Base-by-base conservation (phyloP, 2,888 invertebrate genomes). In the Nomada goodeniana region DNA sequence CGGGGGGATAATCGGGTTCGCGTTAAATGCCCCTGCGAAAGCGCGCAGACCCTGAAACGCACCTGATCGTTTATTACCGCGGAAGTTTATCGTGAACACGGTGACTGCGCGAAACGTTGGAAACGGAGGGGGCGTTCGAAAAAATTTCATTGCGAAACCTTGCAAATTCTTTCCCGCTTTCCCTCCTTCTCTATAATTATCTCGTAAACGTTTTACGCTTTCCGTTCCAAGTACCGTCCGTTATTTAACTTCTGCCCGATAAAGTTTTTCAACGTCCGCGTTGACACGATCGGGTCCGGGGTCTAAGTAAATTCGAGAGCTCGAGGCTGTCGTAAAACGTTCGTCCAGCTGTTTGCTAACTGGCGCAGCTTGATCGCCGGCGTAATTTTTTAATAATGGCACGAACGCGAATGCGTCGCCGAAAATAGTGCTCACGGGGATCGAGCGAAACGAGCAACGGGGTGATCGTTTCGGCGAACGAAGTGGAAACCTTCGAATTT, bases 141-240 rank as follows among this genome's bases (percentile, higher is more conserved):
- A 15, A 69, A 53, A 44, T 57, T 70, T 63, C 7, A 76, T 76
- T 70, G 29, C n/a, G 36, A 13, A 50, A 65, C 76, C 57, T 65
- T 26, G 52, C 52, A 65, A 76, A 76, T 64, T 65, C 59, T 42
- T 15, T 7, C 23, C 18, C 9, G 59, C 36, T 23, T 5, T 59
- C 42, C 18, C 13, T 0, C 42, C 5, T 42, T n/a, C 7, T 13
- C 20, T n/a, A 9, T 64, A 68, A 15, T 15, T 18, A 7, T 53
- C 75, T 55, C 70, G 63, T 70, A 76, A 76, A 70, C 63, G 63
- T 70, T 76, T 70, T 63, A 63, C 23, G 23, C 44, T 29, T 69
- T 64, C 63, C 29, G 47, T 73, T 55, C 61, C 42, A 5, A 29
- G 61, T 68, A 50, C 63, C 60, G 55, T 69, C 55, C 20, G 61